Evolutionary conservation across 2,888 invertebrate genomes (phyloP), one percentile per base, ranked within the genome.

Genomic region (Arge pagana): DNA sequence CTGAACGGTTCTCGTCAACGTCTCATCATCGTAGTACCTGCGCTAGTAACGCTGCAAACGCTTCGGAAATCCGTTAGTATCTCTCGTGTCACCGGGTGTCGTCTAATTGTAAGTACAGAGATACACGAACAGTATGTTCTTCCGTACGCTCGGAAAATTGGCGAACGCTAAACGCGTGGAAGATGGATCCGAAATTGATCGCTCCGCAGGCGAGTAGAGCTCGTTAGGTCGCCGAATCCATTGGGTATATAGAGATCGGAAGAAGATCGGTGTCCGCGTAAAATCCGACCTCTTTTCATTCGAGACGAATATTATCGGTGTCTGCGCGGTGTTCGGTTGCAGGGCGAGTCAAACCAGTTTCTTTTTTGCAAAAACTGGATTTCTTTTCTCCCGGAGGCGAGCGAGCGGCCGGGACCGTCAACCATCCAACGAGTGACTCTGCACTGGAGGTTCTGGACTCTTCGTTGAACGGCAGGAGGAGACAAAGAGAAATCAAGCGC

Each of bases 301-400:
- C 33, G 45, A 45, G 23, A 35, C 31, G 45, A 45, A 45, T 45
- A 45, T 45, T 45, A 45, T 31, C 45, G 45, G 16, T 45, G 45
- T 33, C 30, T n/a, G n/a, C 45, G 35, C 35, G 45, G 45, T 45
- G 45, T 45, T 26, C 45, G 35, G 45, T 45, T 45, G 45, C 45
- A 45, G 45, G 35, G 33, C 15, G 45, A 45, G 45, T 45, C 33
- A 45, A 45, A 45, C 45, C 45, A 45, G 45, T 45, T 45, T 45
- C 45, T 45, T 45, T 45, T 45, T 45, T 33, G 45, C 45, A 33
- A 31, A 45, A 45, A 45, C 45, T 45, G 45, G 45, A 45, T 45
- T 33, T 45, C 45, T 45, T 45, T 45, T n/a, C n/a, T n/a, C 45
- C 45, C 31, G 23, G 45, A 23, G n/a, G 28, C 28, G 35, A 24